Evolutionary conservation across 2,113 vertebrate genomes (phyloP).

Genomic region (Nothoprocta pentlandii): DNA sequence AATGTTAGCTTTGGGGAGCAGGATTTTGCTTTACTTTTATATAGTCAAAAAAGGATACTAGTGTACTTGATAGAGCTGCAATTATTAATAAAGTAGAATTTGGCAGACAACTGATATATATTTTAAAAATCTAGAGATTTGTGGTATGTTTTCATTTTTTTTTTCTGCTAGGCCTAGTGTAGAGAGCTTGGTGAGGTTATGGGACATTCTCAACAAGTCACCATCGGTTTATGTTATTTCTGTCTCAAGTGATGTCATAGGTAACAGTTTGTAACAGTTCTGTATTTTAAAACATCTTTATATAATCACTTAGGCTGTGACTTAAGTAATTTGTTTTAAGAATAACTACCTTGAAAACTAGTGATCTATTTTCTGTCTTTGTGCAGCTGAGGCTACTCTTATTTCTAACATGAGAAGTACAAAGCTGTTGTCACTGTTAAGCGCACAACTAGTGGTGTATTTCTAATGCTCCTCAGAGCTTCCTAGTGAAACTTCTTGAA

Average conservation of each 20-base stretch:
- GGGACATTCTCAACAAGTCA: neutral
- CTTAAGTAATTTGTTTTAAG: neutral
- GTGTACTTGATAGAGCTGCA: neutral
- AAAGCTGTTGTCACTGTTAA: neutral
- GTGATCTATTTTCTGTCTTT: neutral
- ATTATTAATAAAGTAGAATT: constrained; percentile 21
- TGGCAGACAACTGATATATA: neutral
- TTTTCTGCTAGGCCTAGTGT: neutral
- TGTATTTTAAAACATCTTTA: neutral
- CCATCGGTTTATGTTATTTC: neutral
- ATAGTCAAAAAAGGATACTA: neutral
- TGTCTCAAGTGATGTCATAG: neutral
- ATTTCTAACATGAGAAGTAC: neutral
- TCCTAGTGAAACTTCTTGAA: neutral
- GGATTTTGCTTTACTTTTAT: neutral
- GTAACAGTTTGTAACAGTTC: neutral
- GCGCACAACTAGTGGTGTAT: neutral
- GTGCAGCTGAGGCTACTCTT: neutral
- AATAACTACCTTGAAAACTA: neutral
- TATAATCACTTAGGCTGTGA: neutral
- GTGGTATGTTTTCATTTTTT: neutral
- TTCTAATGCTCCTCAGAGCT: neutral
- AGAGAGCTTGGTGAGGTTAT: neutral
- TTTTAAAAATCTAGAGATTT: neutral
- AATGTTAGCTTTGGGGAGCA: neutral